Base-by-base conservation (phyloP, 2,888 invertebrate genomes). In the Hesperia comma region DNA sequence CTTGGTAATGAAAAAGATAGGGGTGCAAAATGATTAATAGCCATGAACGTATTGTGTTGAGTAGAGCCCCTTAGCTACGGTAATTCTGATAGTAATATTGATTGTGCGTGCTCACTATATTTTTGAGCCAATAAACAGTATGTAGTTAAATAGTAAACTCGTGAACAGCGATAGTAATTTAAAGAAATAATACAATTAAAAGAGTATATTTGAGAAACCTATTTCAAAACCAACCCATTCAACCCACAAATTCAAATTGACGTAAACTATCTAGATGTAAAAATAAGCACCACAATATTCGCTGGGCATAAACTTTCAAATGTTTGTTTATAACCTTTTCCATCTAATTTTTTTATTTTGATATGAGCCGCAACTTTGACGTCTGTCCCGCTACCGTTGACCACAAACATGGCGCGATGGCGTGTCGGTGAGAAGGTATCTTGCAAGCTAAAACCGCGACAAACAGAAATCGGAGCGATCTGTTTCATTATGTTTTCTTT, bases 21-120 rank as follows among this genome's bases (percentile, higher is more conserved):
- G 79, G 81, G 80, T 68, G 72, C 63, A 26, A 17, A 41, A 76
- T 84, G 82, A 86, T 86, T 84, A 81, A 87, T 85, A 70, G 57
- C 26, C 69, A 46, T 69, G 49, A 66, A 66, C 67, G 68, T 67
- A 72, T 69, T 70, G 68, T 67, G 71, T 69, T 69, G 73, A 71
- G 71, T 69, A 69, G 73, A 71, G 72, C 68, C 66, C 69, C 60
- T 68, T 62, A 53, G 67, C 56, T 57, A 61, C 68, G 71, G 68
- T 68, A 71, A 70, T 61, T 72, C 63, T 61, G 51, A 66, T 70
- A 68, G 68, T 70, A 63, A 56, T 72, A 72, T 76, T 62, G 70
- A 74, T 73, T 68, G 51, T 51, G 67, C 49, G 56, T 33, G 15
- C 12, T 40, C n/a, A 14, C 32, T 32, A 26, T 7, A 32, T 32